Evolutionary conservation across 2,888 invertebrate genomes (phyloP).

Genomic region (Liopterus haemorrhoidalis): DNA sequence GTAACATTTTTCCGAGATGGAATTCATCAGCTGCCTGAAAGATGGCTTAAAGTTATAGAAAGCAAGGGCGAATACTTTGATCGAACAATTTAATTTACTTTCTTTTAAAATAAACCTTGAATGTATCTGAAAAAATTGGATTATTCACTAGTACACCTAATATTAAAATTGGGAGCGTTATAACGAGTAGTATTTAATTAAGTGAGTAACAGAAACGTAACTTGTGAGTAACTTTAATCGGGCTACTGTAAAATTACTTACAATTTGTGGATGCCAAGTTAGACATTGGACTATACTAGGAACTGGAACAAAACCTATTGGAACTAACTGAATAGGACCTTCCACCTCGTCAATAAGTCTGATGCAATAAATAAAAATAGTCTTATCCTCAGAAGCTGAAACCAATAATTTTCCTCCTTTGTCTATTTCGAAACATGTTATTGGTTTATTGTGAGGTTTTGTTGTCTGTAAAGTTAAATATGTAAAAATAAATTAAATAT

Average conservation of each 20-base stretch:
- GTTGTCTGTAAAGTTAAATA: conserved; percentile 45
- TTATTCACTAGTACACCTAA: too few species aligned
- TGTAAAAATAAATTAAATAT: conserved; percentile 8
- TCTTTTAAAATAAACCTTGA: too few species aligned
- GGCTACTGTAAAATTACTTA: conserved; percentile 39
- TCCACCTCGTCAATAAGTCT: conserved; percentile 39
- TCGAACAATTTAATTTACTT: too few species aligned
- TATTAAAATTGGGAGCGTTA: too few species aligned
- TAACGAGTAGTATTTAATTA: too few species aligned
- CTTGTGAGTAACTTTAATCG: too few species aligned
- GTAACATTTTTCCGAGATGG: too few species aligned
- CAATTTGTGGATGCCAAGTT: conserved; percentile 59
- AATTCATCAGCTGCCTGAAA: too few species aligned
- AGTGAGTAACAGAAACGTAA: too few species aligned
- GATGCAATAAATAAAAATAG: conserved; percentile 58
- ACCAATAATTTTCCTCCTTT: conserved; percentile 53
- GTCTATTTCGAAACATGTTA: conserved; percentile 60
- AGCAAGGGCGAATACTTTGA: too few species aligned
- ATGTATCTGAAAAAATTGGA: too few species aligned
- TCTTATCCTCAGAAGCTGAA: conserved; percentile 61
- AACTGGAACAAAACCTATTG: conserved; percentile 63
- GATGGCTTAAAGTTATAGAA: too few species aligned
- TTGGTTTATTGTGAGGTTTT: conserved; percentile 62
- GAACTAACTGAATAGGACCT: conserved; percentile 44
- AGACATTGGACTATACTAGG: conserved; percentile 59